Base-by-base conservation (phyloP, 2,113 vertebrate genomes). In the Callipepla squamata region DNA sequence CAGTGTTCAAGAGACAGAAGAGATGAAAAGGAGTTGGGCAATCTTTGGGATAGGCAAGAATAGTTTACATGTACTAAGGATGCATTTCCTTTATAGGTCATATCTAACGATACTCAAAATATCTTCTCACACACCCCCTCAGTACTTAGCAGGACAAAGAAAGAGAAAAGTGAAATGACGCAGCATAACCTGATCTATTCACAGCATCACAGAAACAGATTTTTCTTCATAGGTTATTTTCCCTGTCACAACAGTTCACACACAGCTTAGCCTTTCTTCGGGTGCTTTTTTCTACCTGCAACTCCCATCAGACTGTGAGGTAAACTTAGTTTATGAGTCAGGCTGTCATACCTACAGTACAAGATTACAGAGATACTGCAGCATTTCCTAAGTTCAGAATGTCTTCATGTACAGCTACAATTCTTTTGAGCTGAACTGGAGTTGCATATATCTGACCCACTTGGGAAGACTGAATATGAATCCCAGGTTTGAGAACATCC, bases 1-100 rank as follows among this genome's bases (percentile, higher is more conserved):
- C 65, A 75, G 72, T 38, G 63, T 85, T 89, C 63, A 89, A 83
- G 81, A 87, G 48, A 40, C 47, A 67, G 61, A 47, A 77, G 32
- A 95, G 65, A 95, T 92, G 81, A 83, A 96, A 95, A 96, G 42
- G 53, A 87, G 55, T 44, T 85, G 50, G 53, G 55, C 25, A 85
- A 83, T 57, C 79, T 78, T 10, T 68, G 79, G 75, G 62, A 77
- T 15, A 78, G 85, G 82, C 50, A 67, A 82, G 81, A 89, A 85
- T 9, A 82, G 45, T 85, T 87, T 57, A 80, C 67, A 67, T 47
- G 61, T 61, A 67, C 47, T 70, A 82, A 57, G 66, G 28, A 59
- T 47, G 7, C 44, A 61, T 44, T 65, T 83, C 34, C 59, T 91
- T 80, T 90, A 89, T 59, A 89, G 75, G 50, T 89, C 68, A 15